A percentile compares a stretch with the other conserved stretches of the same genome.
phyloP scores from a whole-genome alignment of 2,888 invertebrate species.

The Agapostemon virescens region DNA sequence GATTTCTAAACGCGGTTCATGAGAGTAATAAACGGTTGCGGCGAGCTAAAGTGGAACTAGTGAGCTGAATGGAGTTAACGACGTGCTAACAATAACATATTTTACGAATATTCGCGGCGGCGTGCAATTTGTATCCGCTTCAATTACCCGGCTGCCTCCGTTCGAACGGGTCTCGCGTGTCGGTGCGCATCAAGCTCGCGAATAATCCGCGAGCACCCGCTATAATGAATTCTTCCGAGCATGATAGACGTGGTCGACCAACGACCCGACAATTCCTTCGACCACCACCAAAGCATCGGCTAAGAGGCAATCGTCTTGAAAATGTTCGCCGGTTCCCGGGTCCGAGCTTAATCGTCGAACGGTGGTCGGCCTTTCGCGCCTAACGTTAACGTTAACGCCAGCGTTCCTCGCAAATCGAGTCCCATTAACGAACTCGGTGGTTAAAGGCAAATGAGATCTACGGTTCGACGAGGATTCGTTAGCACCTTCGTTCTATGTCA shows the following conservation, averaged over 20 bases:
- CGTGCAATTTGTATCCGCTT: conserved; percentile 15
- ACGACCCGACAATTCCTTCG: neutral
- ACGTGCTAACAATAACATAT: conserved; percentile 13
- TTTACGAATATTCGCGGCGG: conserved; percentile 10
- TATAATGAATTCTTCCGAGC: conserved; percentile 2
- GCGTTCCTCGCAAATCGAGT: conserved; percentile 30
- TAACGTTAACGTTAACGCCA: conserved; percentile 15
- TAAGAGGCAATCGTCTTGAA: conserved; percentile 28
- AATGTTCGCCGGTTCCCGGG: conserved; percentile 12
- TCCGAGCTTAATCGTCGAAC: conserved; percentile 25
- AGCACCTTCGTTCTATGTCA: conserved; percentile 49
- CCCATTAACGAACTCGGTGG: conserved; percentile 32
- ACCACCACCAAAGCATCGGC: neutral
- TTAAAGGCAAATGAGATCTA: conserved; percentile 13
- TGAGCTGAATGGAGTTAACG: conserved; percentile 11
- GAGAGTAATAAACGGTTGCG: conserved; percentile 6
- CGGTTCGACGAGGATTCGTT: conserved; percentile 34
- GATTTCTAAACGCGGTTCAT: conserved; percentile 10
- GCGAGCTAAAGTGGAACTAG: neutral
- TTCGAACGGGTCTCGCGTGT: conserved; percentile 13
- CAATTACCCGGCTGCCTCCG: conserved; percentile 7
- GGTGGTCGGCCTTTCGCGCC: neutral
- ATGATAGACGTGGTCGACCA: conserved; percentile 2
- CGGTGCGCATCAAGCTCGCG: conserved; percentile 1
- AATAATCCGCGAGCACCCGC: conserved; percentile 5